Conservation (phyloP, 2,797 vertebrate species). For the Danionella dracula region DNA sequence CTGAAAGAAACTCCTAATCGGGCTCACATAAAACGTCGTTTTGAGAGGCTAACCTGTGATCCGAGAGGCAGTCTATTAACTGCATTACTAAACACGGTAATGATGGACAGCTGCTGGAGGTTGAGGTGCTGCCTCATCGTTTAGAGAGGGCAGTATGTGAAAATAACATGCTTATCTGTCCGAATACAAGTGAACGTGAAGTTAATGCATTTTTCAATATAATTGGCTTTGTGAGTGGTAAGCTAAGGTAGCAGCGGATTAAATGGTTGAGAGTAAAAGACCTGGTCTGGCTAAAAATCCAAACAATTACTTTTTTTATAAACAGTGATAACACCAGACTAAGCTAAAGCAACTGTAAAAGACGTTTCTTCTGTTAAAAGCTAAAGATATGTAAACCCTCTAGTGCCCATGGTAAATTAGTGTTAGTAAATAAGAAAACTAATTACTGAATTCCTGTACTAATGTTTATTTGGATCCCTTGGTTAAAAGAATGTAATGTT, state of each 20-base stretch:
- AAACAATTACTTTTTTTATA: neutral
- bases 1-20: neutral
- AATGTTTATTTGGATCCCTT: too few species aligned
- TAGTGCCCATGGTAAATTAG: too few species aligned
- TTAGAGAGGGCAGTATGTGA: neutral
- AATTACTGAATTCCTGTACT: too few species aligned
- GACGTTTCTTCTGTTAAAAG: too few species aligned
- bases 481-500: too few species aligned
- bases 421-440: too few species aligned
- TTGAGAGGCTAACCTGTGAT: conserved; percentile 25
- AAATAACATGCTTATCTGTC: neutral
- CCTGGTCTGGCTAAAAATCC: neutral
- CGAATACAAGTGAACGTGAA: neutral
- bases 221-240: neutral
- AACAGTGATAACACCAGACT: neutral
- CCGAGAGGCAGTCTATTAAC: conserved; percentile 32
- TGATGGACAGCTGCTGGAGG: conserved; percentile 31
- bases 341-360: neutral
- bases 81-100: conserved; percentile 33
- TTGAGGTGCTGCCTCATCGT: conserved; percentile 8
- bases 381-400: too few species aligned
- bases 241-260: too few species aligned
- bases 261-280: too few species aligned
- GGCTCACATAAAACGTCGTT: neutral
- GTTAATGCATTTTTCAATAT: neutral